phyloP scores from a whole-genome alignment of 1,140 invertebrate species.

The Rhagoletis zephyria region DNA sequence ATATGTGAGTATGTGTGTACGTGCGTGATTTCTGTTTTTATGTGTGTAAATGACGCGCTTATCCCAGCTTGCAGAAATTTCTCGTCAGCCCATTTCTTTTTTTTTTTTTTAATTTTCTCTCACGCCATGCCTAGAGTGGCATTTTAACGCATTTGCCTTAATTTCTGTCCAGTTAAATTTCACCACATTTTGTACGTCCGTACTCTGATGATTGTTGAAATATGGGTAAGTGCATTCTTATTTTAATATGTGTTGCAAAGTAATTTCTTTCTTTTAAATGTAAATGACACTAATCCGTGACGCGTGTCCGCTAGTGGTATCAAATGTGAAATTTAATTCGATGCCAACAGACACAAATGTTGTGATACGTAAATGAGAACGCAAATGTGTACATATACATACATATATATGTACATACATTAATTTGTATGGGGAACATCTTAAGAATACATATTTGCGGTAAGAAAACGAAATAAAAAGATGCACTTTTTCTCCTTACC shows the following conservation, averaged over 20 bases:
- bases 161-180: slow-evolving; percentile 41
- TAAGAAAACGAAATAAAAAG: no score
- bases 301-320: background rate
- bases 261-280: slow-evolving; percentile 40
- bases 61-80: background rate
- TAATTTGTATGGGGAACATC: background rate
- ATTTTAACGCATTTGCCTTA: slow-evolving; percentile 22
- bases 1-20: no score
- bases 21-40: no score
- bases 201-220: background rate
- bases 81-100: background rate
- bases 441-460: background rate
- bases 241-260: slow-evolving; percentile 40
- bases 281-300: slow-evolving; percentile 30
- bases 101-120: background rate
- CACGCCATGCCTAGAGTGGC: background rate
- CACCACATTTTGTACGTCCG: background rate
- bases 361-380: background rate
- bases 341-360: background rate
- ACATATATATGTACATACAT: background rate
- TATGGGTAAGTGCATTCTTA: slow-evolving; percentile 16
- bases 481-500: background rate
- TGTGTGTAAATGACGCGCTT: no score
- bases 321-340: slow-evolving; percentile 32
- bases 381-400: no score